Conservation (phyloP, 2,888 invertebrate species). For the Leucoptera coffeella region DNA sequence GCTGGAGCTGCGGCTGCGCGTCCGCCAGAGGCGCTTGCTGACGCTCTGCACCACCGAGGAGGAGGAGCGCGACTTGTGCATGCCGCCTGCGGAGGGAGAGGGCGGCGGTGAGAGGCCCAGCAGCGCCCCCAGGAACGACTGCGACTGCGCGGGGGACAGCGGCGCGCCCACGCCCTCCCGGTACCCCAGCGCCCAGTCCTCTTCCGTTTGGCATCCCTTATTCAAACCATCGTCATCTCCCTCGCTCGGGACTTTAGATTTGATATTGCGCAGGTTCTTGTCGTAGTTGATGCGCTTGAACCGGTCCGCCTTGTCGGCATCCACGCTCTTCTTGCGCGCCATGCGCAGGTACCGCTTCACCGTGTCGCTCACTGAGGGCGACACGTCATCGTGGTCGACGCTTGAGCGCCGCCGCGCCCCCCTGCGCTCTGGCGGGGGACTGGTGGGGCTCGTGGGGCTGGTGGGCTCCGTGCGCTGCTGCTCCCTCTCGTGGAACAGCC, state of each 20-base stretch:
- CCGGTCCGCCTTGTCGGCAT: slow-evolving; percentile 71
- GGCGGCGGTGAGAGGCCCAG: slow-evolving; percentile 20
- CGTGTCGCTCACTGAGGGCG: slow-evolving; percentile 80
- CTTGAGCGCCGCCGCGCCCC: slow-evolving; percentile 62
- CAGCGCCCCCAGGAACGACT: slow-evolving; percentile 32
- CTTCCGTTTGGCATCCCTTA: slow-evolving; percentile 73
- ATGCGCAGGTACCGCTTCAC: slow-evolving; percentile 80
- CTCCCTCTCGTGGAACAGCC: slow-evolving; percentile 31
- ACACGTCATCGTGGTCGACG: slow-evolving; percentile 78
- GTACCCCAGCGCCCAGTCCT: slow-evolving; percentile 62
- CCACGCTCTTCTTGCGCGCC: slow-evolving; percentile 83
- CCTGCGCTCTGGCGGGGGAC: slow-evolving; percentile 27
- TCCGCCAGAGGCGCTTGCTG: slow-evolving; percentile 79
- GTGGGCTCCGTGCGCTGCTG: slow-evolving; percentile 35
- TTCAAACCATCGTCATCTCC: slow-evolving; percentile 72
- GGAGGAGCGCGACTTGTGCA: slow-evolving; percentile 88
- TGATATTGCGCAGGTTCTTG: slow-evolving; percentile 75
- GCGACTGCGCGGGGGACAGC: slow-evolving; percentile 31
- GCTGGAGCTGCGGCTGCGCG: slow-evolving; percentile 77
- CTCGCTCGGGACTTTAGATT: slow-evolving; percentile 68
- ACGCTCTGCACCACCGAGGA: slow-evolving; percentile 83
- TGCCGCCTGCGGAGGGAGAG: slow-evolving; percentile 53
- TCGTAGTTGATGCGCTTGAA: slow-evolving; percentile 88
- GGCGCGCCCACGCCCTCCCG: slow-evolving; percentile 32
- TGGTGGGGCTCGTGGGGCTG: slow-evolving; percentile 36